Evolutionary conservation across 1,140 invertebrate genomes (phyloP), one percentile per base, ranked within the genome.

Genomic region (Vollenhovia emeryi): DNA sequence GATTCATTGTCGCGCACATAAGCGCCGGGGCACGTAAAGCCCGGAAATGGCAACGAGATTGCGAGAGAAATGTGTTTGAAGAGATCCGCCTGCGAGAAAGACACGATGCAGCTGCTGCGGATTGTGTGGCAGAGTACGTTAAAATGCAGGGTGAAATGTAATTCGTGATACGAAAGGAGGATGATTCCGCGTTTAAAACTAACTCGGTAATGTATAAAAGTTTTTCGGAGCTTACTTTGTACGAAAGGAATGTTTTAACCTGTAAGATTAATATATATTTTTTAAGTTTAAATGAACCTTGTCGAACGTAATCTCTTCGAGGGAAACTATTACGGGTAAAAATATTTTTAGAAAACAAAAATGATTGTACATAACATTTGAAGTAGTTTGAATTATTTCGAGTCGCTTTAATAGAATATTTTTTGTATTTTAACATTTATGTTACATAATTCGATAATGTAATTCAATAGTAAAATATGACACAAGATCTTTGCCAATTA

Each of bases 1-100:
- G 66, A 71, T 82, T 82, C 50, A 71, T 59, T 73, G 48, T 40
- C 66, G 40, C 36, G 24, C 18, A 52, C 30, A 50, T 64, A 64
- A 68, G 45, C 33, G 48, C 18, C 6, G 30, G 18, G 7, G 5
- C 60, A 55, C 62, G 18, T n/a, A 33, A 80, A 40, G 15, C 64
- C 21, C 48, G 66, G 50, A 82, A 82, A 57, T 57, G 40, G 52
- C 50, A 36, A 73, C 18, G 78, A 82, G 78, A 82, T 82, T 73
- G 64, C 66, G 13, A 59, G 64, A 36, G 36, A 80, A 52, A 18
- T 21, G 40, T 73, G 66, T 80, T 80, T 71, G 66, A 82, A 57
- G 50, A 57, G 50, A 73, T 71, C 40, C 78, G 30, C 8, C 36
- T 57, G 75, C 43, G 50, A 71, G 36, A 43, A 43, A 66, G 45